Conservation (phyloP, 2,113 vertebrate genomes). For the Pithys albifrons region DNA sequence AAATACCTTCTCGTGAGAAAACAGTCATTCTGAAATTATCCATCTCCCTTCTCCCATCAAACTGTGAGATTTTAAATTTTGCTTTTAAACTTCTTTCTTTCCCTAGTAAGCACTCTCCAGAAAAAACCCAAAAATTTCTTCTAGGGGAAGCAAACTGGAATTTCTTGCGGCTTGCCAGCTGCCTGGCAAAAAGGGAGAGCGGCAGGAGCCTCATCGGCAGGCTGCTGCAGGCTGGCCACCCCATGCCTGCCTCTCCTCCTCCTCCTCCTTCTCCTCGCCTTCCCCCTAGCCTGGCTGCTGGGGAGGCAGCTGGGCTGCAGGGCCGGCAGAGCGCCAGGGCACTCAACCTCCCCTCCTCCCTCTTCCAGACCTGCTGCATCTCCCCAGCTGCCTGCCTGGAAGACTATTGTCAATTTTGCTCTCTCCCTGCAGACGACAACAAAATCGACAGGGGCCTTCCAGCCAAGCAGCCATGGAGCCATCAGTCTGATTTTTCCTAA, state of each 20-base stretch:
- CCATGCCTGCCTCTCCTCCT: background rate
- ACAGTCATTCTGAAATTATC: background rate
- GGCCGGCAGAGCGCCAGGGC: conserved; percentile 68
- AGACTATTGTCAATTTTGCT: conserved; percentile 71
- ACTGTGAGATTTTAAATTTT: background rate
- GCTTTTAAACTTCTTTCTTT: background rate
- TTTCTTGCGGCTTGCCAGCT: conserved; percentile 56
- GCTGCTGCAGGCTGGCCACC: conserved; percentile 60
- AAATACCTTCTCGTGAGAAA: background rate
- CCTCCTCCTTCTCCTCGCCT: conserved; percentile 40
- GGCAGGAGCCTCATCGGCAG: background rate
- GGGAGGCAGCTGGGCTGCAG: conserved; percentile 72
- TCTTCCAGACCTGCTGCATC: conserved; percentile 71
- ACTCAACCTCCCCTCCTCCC: conserved; percentile 71
- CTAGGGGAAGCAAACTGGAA: background rate
- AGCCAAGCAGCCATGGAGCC: conserved; percentile 50
- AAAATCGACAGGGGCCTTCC: conserved; percentile 64
- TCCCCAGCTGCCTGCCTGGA: conserved; percentile 72
- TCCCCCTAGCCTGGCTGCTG: conserved; percentile 66
- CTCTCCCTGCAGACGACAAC: conserved; percentile 66
- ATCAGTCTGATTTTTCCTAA: conserved; percentile 43
- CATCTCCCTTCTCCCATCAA: background rate
- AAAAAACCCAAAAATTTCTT: background rate
- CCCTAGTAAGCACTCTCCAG: background rate
- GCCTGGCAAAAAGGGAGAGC: conserved; percentile 9